Evolutionary conservation across 2,113 vertebrate genomes (phyloP), one percentile per base, ranked within the genome.

Genomic region (Oceanodroma tethys): DNA sequence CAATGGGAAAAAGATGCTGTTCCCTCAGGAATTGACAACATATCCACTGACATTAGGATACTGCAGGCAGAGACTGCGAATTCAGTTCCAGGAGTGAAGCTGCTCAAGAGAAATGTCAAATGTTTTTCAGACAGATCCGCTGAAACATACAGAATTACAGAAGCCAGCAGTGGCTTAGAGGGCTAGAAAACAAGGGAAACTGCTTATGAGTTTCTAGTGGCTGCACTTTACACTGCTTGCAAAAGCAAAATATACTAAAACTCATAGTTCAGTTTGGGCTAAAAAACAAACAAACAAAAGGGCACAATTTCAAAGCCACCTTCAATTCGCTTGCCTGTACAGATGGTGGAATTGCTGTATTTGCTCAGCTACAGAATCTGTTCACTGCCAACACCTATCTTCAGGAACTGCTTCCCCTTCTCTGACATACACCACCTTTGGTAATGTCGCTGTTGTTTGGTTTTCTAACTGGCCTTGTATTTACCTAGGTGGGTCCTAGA

Each of bases 361-460:
- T 36, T 91, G 29, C 11, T 21, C 32, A 63, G 40, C 30, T 45
- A 60, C 59, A 65, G 43, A 79, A 56, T 36, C 14, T 71, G 65
- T 32, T 74, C 34, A 18, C 47, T 48, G 15, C 30, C 26, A 87
- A 59, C 15, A 32, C 7, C 2, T 1, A 40, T 15, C 53, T 56
- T 88, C 62, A 38, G 48, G 22, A 74, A 14, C 29, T 25, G 8
- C 30, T 88, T 11, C 45, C 13, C 18, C 25, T 45, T 76, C 36
- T 45, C n/a, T 58, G 34, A 60, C 27, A n/a, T 4, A 22, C 2
- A 52, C 6, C 52, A 59, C 5, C 19, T 60, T 70, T 20, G 12
- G n/a, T 32, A 56, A 38, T 27, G 53, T 13, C 0, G 0, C 9
- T 1, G 3, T 16, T 38, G 5, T 25, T 20, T 4, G 5, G 30